Conservation (phyloP, 2,113 vertebrate genomes). For the Miniopterus natalensis region DNA sequence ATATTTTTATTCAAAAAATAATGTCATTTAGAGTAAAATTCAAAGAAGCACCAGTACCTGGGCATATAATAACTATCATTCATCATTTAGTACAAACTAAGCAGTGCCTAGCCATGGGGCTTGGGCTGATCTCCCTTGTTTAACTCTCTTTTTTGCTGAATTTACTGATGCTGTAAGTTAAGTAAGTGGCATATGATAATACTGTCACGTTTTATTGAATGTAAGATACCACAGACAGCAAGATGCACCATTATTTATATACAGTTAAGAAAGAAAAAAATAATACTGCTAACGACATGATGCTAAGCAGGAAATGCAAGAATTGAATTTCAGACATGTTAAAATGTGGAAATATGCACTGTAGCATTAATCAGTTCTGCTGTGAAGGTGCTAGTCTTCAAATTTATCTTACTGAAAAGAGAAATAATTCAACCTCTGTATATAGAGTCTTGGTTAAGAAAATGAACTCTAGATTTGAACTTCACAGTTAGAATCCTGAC, state of each 20-base stretch:
- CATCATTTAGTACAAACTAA: not conserved
- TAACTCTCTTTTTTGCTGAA: not conserved
- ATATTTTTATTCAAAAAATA: conserved; percentile 44
- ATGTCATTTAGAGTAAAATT: conserved; percentile 32
- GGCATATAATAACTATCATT: not conserved
- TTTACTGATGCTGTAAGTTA: not conserved
- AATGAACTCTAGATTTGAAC: not conserved
- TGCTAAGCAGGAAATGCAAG: not conserved
- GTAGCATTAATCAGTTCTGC: conserved; percentile 12
- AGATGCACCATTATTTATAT: not conserved
- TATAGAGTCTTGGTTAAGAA: not conserved
- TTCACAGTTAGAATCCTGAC: not conserved
- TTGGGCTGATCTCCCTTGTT: not conserved
- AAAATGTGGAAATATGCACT: conserved; percentile 9
- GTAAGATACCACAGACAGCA: not conserved
- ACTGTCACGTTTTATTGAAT: not conserved
- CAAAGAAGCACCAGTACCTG: not conserved
- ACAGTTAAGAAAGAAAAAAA: not conserved
- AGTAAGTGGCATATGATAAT: not conserved
- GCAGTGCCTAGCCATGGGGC: not conserved
- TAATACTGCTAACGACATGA: not conserved
- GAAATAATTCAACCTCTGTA: not conserved
- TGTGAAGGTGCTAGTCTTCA: conserved; percentile 20
- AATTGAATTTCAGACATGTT: conserved; percentile 21
- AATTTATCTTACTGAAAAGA: not conserved